These are phyloP conservation scores for Ceriagrion tenellum DNA, from an alignment of 2,888 invertebrate species.

Conservation along the genomic window DNA sequence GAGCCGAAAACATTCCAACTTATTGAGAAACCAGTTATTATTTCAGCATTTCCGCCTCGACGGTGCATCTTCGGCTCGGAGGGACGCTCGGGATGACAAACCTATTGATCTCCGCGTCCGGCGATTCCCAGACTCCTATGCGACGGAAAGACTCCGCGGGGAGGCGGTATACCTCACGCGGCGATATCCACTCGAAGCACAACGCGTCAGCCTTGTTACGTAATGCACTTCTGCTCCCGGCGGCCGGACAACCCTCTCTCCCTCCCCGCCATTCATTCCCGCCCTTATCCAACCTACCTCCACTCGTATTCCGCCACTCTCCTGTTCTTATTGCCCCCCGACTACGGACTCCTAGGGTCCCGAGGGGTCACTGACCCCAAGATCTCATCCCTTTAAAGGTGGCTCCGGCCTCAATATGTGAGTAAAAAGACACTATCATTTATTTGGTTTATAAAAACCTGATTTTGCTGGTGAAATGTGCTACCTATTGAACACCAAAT, in stretches of 20 bases:
- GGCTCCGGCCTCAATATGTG: too few species aligned
- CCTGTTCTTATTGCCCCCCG: not conserved
- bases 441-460: too few species aligned
- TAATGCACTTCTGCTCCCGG: not conserved
- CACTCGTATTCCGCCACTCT: not conserved
- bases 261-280: too few species aligned
- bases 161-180: not conserved
- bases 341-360: not conserved
- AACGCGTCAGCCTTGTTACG: not conserved
- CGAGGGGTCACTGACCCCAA: not conserved
- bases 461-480: too few species aligned
- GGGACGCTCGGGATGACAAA: not conserved
- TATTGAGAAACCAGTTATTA: too few species aligned
- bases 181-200: not conserved
- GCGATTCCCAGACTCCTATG: not conserved
- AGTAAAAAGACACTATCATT: too few species aligned
- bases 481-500: too few species aligned
- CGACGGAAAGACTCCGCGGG: not conserved
- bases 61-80: too few species aligned
- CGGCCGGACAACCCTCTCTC: too few species aligned
- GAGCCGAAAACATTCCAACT: too few species aligned
- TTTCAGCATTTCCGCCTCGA: too few species aligned
- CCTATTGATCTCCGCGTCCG: not conserved
- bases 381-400: not conserved
- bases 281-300: not conserved